A percentile compares a stretch with the other conserved stretches of the same genome.
Evolutionary conservation across 2,797 vertebrate genomes (phyloP).

Genomic region (Psittacula echo): DNA sequence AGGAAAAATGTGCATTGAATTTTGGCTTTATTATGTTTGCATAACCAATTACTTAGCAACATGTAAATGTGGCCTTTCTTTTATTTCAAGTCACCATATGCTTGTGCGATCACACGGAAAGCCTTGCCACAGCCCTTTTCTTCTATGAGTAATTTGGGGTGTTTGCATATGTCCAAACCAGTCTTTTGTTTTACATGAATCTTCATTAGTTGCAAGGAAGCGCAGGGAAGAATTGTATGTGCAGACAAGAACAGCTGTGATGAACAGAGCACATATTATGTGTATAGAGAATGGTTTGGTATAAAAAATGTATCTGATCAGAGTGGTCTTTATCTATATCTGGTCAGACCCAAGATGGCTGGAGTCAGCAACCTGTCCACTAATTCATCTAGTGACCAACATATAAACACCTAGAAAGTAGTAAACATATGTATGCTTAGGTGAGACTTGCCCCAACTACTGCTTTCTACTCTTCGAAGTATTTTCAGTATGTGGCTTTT

Average conservation of each 20-base stretch:
- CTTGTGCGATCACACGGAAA: not conserved
- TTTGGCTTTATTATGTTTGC: conserved; percentile 17
- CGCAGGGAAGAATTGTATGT: not conserved
- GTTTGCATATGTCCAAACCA: not conserved
- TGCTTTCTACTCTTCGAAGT: not conserved
- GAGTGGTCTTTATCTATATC: not conserved
- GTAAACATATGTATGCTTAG: not conserved
- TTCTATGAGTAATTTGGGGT: not conserved
- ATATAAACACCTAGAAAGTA: not conserved
- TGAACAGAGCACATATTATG: not conserved
- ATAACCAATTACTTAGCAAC: not conserved
- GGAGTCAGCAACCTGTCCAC: not conserved
- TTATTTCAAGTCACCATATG: not conserved
- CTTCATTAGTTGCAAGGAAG: not conserved
- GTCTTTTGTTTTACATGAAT: not conserved
- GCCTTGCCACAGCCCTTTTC: not conserved
- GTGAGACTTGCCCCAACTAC: not conserved
- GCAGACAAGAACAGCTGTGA: not conserved
- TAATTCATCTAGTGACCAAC: not conserved
- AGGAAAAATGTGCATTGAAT: not conserved
- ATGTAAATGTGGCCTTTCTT: not conserved
- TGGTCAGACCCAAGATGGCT: not conserved
- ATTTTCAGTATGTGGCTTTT: not conserved
- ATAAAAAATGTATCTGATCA: not conserved
- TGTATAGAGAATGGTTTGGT: not conserved